Base-by-base conservation (phyloP, 2,113 vertebrate genomes). In the Clarias gariepinus region DNA sequence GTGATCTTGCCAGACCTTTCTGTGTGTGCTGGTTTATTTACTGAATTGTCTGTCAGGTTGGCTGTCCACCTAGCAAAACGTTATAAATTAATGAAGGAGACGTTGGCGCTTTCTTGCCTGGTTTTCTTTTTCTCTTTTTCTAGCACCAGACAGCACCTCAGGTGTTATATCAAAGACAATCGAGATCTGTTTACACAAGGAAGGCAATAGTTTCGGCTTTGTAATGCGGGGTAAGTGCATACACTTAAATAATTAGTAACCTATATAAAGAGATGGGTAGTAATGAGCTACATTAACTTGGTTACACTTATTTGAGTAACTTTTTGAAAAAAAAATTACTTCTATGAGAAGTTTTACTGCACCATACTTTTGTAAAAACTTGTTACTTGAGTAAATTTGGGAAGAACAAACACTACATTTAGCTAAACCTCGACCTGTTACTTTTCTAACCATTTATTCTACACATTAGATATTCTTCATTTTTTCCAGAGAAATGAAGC, bases 191-290 rank as follows among this genome's bases (percentile, higher is more conserved):
- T 96, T 99, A 90, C 97, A 97, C 94, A 99, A 98, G 92, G 98
- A 99, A 90, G 98, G 97, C 89, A 97, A 92, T 92, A 99, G 98
- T 92, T 99, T 99, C 82, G 98, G 98, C 85, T 99, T 99, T 6
- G 98, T 99, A 82, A 94, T 98, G 92, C 95, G 98, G 96, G 98
- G 98, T 98, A 55, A 81, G 90, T 86, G 12, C 10, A 52, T 66
- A 10, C 47, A 13, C 55, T 71, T 79, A 8, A 36, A 15, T 15
- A 36, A 33, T 58, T 58, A 79, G 28, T 28, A 16, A 47, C n/a
- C 8, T 47, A 3, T 36, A 36, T 36, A 36, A 1, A 36, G 33
- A 36, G 33, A 3, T 36, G 33, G 33, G 33, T 36, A 36, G 33
- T 36, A 36, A 36, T 36, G 33, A 36, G 33, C 3, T 36, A 36